These are phyloP conservation scores for Neolamprologus caudopunctatus DNA, from an alignment of 2,113 vertebrate species.

Conservation along the genomic window DNA sequence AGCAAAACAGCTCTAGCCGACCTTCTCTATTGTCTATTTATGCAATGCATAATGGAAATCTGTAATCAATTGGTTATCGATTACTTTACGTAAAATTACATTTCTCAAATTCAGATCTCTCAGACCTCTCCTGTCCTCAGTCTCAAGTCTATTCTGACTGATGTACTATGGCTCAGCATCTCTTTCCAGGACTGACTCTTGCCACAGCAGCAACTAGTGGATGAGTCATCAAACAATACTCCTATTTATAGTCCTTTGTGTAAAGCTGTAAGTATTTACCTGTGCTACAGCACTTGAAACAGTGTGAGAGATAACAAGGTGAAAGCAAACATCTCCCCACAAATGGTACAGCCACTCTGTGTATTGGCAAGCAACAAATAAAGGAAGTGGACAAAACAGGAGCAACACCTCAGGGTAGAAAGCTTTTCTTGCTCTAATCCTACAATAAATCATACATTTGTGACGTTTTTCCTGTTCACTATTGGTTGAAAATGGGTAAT, in stretches of 20 bases:
- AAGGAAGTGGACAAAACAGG: not conserved
- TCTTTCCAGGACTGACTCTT: not conserved
- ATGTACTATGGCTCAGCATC: not conserved
- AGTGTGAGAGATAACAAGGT: not conserved
- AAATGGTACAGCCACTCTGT: not conserved
- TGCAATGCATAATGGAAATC: constrained; percentile 19
- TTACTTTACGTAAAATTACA: constrained; percentile 5
- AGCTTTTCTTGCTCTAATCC: not conserved
- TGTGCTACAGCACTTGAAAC: not conserved
- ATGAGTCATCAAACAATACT: constrained; percentile 8
- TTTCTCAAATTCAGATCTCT: not conserved
- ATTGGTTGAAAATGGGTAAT: not conserved
- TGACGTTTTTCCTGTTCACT: not conserved
- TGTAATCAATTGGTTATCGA: not conserved
- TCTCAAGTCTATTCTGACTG: not conserved
- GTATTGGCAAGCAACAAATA: not conserved
- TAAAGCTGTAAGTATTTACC: not conserved
- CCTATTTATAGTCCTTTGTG: not conserved
- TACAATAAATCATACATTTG: not conserved
- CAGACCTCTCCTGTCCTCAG: not conserved
- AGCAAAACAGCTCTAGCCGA: not conserved
- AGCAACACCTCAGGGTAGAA: not conserved
- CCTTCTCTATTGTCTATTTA: not conserved
- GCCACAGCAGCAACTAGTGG: not conserved
- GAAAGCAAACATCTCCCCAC: not conserved